phyloP scores from a whole-genome alignment of 2,113 vertebrate genomes.

The Motacilla tschutschensis region DNA sequence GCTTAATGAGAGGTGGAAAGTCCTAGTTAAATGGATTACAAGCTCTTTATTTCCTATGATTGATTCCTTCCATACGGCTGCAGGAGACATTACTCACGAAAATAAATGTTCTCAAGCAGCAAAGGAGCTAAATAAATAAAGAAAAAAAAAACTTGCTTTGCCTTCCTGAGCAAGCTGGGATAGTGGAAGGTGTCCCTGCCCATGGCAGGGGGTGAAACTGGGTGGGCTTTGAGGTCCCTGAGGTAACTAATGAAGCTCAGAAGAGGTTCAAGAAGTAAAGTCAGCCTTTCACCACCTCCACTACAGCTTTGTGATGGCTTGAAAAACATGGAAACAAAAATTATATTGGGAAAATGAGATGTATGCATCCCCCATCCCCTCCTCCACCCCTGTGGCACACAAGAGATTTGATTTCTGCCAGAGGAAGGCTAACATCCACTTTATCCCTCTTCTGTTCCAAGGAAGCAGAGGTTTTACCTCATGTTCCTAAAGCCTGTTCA shows the following conservation, averaged over 20 bases:
- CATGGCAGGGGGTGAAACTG: not conserved
- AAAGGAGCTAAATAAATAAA: not conserved
- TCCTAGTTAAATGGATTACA: constrained; percentile 42
- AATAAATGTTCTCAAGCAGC: not conserved
- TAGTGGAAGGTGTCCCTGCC: not conserved
- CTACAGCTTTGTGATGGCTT: not conserved
- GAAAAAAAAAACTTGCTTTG: not conserved
- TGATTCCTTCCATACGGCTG: constrained; percentile 22
- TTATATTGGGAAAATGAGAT: not conserved
- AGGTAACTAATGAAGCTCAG: not conserved
- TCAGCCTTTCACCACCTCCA: not conserved
- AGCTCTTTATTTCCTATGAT: constrained; percentile 29
- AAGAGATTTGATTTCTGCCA: not conserved
- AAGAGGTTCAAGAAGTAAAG: not conserved
- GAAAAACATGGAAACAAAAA: not conserved
- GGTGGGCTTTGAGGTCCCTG: rapidly evolving
- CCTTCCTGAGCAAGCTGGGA: not conserved
- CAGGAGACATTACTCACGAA: not conserved
- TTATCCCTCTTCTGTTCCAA: not conserved
- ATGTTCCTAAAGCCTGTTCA: rapidly evolving
- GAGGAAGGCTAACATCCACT: not conserved
- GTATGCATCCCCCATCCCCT: not conserved
- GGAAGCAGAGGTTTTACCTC: not conserved
- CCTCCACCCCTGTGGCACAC: not conserved
- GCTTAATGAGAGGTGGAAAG: constrained; percentile 47